Percentiles rank a stretch among this genome's conserved stretches.
phyloP scores from a whole-genome alignment of 2,888 invertebrate genomes.

The Baccha elongata region DNA sequence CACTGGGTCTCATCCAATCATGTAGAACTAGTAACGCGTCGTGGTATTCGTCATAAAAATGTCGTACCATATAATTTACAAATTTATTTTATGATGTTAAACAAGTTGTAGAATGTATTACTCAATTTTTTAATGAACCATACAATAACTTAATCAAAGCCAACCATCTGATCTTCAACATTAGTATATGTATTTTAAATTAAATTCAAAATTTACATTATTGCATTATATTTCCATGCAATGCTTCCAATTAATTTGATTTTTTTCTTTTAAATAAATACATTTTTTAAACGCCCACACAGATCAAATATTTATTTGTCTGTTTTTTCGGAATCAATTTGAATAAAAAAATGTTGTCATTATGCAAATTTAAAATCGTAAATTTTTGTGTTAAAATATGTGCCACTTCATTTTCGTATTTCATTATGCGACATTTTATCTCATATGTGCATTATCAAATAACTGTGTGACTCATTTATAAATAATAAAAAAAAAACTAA shows the following conservation, averaged over 20 bases:
- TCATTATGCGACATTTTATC: constrained; percentile 12
- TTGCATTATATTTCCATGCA: constrained; percentile 22
- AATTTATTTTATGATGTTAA: no score
- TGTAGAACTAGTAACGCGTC: no score
- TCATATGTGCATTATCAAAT: constrained; percentile 18
- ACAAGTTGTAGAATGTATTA: background rate
- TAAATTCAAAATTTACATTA: constrained; percentile 5
- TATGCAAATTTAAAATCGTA: constrained; percentile 14
- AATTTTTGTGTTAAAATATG: constrained; percentile 18
- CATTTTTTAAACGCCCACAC: constrained; percentile 13
- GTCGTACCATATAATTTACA: no score
- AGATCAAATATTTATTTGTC: background rate
- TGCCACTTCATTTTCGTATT: constrained; percentile 5
- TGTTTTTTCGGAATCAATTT: background rate
- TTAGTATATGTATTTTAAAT: background rate
- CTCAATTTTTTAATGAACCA: no score
- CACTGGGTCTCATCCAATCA: no score
- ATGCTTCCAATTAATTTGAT: background rate
- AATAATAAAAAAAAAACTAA: constrained; percentile 56
- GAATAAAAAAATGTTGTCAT: constrained; percentile 14
- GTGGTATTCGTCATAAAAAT: no score
- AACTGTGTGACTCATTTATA: constrained; percentile 14
- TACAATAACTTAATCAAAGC: background rate
- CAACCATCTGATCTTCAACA: background rate
- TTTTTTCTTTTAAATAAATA: background rate